Evolutionary conservation across 2,888 invertebrate species (phyloP), one percentile per base, ranked within the genome.

Genomic region (Pherbina coryleti): DNA sequence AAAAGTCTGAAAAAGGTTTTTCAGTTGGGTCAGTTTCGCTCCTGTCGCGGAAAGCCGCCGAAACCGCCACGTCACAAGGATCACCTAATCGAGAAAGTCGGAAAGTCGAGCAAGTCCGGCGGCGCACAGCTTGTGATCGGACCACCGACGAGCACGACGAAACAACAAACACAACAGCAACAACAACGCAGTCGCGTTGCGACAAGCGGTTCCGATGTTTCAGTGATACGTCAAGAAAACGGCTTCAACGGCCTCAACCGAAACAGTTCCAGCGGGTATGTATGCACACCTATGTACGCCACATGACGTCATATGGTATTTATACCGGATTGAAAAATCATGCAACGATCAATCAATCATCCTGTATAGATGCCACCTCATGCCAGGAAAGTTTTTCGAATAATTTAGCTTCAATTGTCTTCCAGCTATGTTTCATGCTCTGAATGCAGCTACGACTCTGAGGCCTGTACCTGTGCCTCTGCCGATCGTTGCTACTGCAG

Each of bases 401-500:
- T 75, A 67, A 51, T 67, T 44, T 62, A 62, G 66, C 73, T 62
- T 73, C 60, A 60, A 79, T 66, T 75, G 74, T 77, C 19, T 82
- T 93, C 9, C 81, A 90, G 90, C 8, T 96, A 96, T 86, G 95
- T 96, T 0, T 95, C 96, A 3, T 97, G 96, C 87, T 96, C 96
- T 60, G 97, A 97, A 88, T 97, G 97, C 86, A 93, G 93, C 81
- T 94, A 94, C 86, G 96, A 96, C 85, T 96, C 95, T 2, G 96
- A 96, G 83, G 94, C 95, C 17, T 96, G 96, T 85, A 93, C 93
- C 14, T 94, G 94, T 83, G 91, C 91, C 31, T 93, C 93, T 0
- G 93, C 95, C 0, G 96, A 96, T 86, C 94, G 96, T 83, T 97
- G 97, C 85, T 97, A 97, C 85, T 97, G 97, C 86, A 95, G 96